A percentile compares a stretch with the other conserved stretches of the same genome.
These are phyloP conservation scores for Drosophila lacicola DNA, from an alignment of 2,888 invertebrate genomes.

Conservation along the genomic window DNA sequence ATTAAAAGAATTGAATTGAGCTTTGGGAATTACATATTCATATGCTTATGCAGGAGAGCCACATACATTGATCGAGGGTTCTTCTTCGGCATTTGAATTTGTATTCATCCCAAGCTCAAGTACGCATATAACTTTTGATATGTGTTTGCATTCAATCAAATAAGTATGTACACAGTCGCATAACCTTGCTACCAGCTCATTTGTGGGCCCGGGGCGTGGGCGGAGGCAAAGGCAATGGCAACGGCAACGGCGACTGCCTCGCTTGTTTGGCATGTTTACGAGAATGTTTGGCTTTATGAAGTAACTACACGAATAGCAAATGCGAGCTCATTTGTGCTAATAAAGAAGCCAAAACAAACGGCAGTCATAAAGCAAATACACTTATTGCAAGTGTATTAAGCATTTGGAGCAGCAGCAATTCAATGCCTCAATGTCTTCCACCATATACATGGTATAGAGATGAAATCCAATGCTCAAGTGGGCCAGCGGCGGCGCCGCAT, in stretches of 20 bases:
- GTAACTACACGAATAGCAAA: constrained; percentile 44
- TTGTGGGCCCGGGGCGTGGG: constrained; percentile 8
- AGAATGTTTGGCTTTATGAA: constrained; percentile 60
- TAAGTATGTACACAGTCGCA: constrained; percentile 39
- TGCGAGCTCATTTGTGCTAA: constrained; percentile 64
- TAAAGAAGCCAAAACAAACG: constrained; percentile 56
- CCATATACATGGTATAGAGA: constrained; percentile 25
- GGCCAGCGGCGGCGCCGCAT: constrained; percentile 11
- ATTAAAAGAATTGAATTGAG: neutral
- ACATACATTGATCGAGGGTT: neutral
- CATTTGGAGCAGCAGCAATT: constrained; percentile 50
- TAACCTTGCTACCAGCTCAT: constrained; percentile 41
- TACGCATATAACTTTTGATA: constrained; percentile 33
- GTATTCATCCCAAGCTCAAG: constrained; percentile 28
- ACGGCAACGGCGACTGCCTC: neutral
- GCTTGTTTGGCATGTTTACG: constrained; percentile 32
- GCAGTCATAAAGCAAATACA: constrained; percentile 52
- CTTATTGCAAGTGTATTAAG: constrained; percentile 55
- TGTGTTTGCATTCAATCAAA: constrained; percentile 54
- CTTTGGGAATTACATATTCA: neutral
- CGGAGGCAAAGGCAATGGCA: neutral
- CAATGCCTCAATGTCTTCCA: constrained; percentile 59
- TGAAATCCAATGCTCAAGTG: constrained; percentile 67
- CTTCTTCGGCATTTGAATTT: constrained; percentile 11
- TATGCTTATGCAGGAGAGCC: neutral